These are phyloP conservation scores for Drosophila willistoni DNA, from an alignment of 1,140 invertebrate genomes.

Conservation along the genomic window DNA sequence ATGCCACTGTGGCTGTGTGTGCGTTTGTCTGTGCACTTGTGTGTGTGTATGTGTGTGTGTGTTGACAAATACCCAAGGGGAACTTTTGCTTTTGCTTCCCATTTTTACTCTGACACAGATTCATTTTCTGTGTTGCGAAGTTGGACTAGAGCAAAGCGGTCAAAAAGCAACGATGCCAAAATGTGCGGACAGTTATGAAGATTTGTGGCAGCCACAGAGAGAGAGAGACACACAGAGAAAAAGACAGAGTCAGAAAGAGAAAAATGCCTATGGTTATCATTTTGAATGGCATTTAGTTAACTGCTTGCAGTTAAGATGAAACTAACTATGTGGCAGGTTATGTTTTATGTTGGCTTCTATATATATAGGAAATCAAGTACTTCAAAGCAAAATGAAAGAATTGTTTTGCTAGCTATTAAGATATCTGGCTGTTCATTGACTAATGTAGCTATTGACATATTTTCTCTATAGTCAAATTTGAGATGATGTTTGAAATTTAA, in stretches of 20 bases:
- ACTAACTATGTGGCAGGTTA: not conserved
- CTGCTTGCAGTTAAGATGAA: constrained; percentile 8
- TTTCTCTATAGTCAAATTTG: no score
- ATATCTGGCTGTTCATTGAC: no score
- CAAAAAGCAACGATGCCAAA: constrained; percentile 41
- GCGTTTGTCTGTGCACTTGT: constrained; percentile 18
- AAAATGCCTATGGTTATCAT: constrained; percentile 19
- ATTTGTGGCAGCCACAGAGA: constrained; percentile 40
- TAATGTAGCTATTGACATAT: no score
- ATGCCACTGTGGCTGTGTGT: not conserved
- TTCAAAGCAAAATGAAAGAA: not conserved
- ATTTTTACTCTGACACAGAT: constrained; percentile 48
- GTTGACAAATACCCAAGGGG: constrained; percentile 69
- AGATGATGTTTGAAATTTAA: no score
- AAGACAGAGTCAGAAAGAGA: not conserved
- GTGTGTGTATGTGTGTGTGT: constrained; percentile 21
- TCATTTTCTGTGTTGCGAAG: constrained; percentile 10
- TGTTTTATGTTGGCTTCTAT: not conserved
- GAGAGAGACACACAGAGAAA: not conserved
- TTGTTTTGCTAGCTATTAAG: not conserved
- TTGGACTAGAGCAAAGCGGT: constrained; percentile 21
- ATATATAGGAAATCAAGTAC: not conserved
- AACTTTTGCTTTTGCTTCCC: constrained; percentile 28
- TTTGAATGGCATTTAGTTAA: constrained; percentile 18
- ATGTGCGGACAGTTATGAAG: constrained; percentile 66